Conservation (phyloP, 2,888 invertebrate species). For the Drosophila niveifrons region DNA sequence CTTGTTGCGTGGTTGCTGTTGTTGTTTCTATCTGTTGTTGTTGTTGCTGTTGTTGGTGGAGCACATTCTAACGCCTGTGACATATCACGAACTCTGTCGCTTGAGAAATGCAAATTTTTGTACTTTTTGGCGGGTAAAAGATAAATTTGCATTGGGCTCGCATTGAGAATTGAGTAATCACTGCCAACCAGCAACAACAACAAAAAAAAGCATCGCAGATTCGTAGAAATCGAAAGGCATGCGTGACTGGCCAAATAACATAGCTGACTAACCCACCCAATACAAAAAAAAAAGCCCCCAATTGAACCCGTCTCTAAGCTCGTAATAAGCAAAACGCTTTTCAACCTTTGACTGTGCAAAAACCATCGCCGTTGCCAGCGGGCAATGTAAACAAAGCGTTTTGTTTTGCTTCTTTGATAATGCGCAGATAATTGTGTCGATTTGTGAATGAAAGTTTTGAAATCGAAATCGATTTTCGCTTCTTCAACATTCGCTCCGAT, state of each 20-base stretch:
- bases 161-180: constrained; percentile 70
- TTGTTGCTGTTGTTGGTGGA: constrained; percentile 22
- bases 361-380: constrained; percentile 27
- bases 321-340: constrained; percentile 38
- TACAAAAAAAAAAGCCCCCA: constrained; percentile 20
- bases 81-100: constrained; percentile 72
- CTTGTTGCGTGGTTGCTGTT: constrained; percentile 15
- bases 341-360: constrained; percentile 51
- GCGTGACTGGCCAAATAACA: constrained; percentile 67
- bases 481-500: constrained; percentile 7
- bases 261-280: constrained; percentile 41
- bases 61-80: constrained; percentile 78
- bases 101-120: constrained; percentile 72
- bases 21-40: constrained; percentile 4
- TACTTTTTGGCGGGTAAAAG: constrained; percentile 21
- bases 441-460: constrained; percentile 33
- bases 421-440: constrained; percentile 28
- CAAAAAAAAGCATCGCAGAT: constrained; percentile 34
- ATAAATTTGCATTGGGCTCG: constrained; percentile 73
- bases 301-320: constrained; percentile 54
- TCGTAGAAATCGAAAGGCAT: constrained; percentile 74
- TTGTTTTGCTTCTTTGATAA: constrained; percentile 21
- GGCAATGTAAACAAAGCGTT: constrained; percentile 41
- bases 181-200: not conserved
- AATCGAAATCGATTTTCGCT: constrained; percentile 26